Conservation (phyloP, 2,797 vertebrate species). For the Peromyscus aztecus region DNA sequence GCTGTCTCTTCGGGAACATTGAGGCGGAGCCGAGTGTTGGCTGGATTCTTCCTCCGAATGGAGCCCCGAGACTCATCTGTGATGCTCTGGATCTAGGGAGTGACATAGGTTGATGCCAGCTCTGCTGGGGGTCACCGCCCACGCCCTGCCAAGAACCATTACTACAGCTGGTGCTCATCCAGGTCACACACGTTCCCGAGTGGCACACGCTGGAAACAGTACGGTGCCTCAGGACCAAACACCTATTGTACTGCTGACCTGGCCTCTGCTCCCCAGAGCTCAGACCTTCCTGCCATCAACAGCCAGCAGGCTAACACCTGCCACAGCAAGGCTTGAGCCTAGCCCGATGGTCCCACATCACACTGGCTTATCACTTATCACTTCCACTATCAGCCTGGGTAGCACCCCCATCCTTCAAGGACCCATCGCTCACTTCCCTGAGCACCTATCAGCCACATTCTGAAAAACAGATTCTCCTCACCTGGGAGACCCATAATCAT, state of each 20-base stretch:
- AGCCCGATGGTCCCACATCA: not conserved
- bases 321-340: not conserved
- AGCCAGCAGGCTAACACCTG: not conserved
- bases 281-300: not conserved
- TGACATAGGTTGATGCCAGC: conserved; percentile 42
- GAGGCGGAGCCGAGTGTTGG: conserved; percentile 94
- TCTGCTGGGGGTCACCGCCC: conserved; percentile 40
- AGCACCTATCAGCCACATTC: not conserved
- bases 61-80: conserved; percentile 98
- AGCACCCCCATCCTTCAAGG: not conserved
- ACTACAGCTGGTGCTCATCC: not conserved
- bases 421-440: not conserved
- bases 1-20: conserved; percentile 94
- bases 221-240: not conserved
- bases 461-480: not conserved
- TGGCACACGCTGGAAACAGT: not conserved
- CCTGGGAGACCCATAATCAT: not conserved
- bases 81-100: conserved; percentile 97
- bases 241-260: not conserved
- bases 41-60: conserved; percentile 97
- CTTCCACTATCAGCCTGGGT: not conserved
- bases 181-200: not conserved
- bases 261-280: conserved; percentile 10
- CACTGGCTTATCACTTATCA: not conserved
- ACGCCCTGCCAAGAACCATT: not conserved